Percentiles rank a stretch among this genome's conserved stretches.
Conservation (phyloP, 2,797 vertebrate genomes). For the Amazona ochrocephala region DNA sequence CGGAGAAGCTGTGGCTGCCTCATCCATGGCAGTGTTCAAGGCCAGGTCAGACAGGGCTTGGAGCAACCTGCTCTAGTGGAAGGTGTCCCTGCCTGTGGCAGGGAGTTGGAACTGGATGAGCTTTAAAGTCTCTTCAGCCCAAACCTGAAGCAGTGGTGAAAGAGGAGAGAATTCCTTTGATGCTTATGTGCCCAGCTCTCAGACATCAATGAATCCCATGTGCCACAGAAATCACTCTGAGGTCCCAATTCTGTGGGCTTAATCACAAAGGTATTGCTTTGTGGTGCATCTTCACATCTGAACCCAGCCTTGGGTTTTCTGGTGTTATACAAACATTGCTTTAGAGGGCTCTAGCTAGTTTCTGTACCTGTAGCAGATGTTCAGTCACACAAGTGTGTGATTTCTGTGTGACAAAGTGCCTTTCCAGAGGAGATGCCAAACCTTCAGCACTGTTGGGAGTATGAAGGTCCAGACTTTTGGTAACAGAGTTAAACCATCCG, state of each 20-base stretch:
- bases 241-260: not conserved
- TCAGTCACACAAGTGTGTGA: not conserved
- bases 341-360: not conserved
- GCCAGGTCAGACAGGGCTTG: not conserved
- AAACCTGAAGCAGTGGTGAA: not conserved
- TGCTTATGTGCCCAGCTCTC: not conserved
- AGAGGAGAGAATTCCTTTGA: not conserved
- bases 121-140: not conserved
- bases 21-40: not conserved
- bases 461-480: not conserved
- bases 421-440: not conserved
- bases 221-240: not conserved
- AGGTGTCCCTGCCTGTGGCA: not conserved
- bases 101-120: not conserved
- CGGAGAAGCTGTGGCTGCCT: not conserved
- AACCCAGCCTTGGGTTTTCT: not conserved
- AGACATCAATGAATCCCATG: not conserved
- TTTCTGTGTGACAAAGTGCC: not conserved
- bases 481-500: fast-evolving
- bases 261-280: not conserved
- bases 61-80: not conserved
- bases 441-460: not conserved
- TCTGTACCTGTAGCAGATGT: not conserved
- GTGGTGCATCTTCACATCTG: not conserved
- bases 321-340: not conserved